Evolutionary conservation across 2,888 invertebrate genomes (phyloP).

Genomic region (Steinernema hermaphroditum): DNA sequence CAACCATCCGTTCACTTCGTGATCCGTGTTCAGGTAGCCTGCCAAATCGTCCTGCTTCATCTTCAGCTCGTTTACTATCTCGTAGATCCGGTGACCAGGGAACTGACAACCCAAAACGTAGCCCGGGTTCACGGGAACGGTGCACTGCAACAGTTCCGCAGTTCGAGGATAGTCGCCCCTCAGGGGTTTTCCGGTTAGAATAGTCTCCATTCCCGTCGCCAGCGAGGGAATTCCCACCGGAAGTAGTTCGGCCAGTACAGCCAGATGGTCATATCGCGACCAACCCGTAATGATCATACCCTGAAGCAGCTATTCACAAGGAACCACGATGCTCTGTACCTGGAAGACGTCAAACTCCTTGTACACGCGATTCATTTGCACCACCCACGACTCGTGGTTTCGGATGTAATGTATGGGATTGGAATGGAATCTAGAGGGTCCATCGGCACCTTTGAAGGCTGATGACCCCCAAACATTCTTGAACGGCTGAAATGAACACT

Average conservation of each 20-base stretch:
- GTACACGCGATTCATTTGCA: slow-evolving; percentile 63
- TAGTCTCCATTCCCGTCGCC: slow-evolving; percentile 63
- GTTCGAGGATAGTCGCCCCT: slow-evolving; percentile 49
- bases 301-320: slow-evolving; percentile 29
- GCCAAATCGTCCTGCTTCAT: slow-evolving; percentile 44
- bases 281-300: slow-evolving; percentile 55
- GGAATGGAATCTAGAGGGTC: slow-evolving; percentile 67
- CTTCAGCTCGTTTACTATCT: slow-evolving; percentile 57
- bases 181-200: slow-evolving; percentile 47
- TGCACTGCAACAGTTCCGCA: slow-evolving; percentile 51
- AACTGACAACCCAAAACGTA: slow-evolving; percentile 55
- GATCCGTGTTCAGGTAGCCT: slow-evolving; percentile 53
- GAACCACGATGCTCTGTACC: slow-evolving; percentile 34
- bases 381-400: slow-evolving; percentile 69
- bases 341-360: slow-evolving; percentile 59
- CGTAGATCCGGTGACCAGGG: slow-evolving; percentile 61
- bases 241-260: slow-evolving; percentile 68
- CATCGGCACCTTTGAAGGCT: slow-evolving; percentile 75
- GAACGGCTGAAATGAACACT: slow-evolving; percentile 15
- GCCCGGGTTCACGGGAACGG: slow-evolving; percentile 46
- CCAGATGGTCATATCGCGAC: slow-evolving; percentile 69
- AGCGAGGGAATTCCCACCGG: slow-evolving; percentile 69
- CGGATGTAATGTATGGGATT: slow-evolving; percentile 69
- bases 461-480: slow-evolving; percentile 75
- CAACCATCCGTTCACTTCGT: slow-evolving; percentile 62